These are phyloP conservation scores for Polydrusus pterygomalis DNA, from an alignment of 2,888 invertebrate species.

Conservation along the genomic window DNA sequence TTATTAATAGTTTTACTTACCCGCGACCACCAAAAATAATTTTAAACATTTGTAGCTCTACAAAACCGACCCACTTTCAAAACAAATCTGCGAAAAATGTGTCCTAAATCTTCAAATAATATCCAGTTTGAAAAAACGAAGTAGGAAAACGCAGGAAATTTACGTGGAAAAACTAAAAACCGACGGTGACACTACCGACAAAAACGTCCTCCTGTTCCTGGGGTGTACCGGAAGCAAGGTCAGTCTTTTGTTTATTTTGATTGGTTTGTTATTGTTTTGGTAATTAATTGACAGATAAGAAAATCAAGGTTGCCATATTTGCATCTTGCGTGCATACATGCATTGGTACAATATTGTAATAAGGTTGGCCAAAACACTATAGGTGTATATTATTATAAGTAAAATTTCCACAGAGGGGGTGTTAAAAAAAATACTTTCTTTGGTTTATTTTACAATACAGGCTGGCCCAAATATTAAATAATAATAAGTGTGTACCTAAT, in stretches of 20 bases:
- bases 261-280: conserved; percentile 45
- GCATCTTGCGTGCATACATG: conserved; percentile 2
- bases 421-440: not conserved
- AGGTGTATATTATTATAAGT: not conserved
- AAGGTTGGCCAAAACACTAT: not conserved
- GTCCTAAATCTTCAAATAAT: conserved; percentile 65
- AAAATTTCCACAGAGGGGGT: not conserved
- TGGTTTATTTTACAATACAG: too few species aligned
- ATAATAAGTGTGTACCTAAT: too few species aligned
- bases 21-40: conserved; percentile 30
- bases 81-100: conserved; percentile 69
- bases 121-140: conserved; percentile 65
- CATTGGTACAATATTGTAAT: not conserved
- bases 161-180: conserved; percentile 60
- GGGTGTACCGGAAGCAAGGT: conserved; percentile 61
- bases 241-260: conserved; percentile 50
- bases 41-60: conserved; percentile 66
- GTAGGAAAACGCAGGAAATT: conserved; percentile 64
- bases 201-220: conserved; percentile 58
- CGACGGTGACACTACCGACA: conserved; percentile 55
- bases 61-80: conserved; percentile 70
- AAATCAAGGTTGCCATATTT: conserved; percentile 31
- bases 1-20: conserved; percentile 2
- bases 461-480: too few species aligned
- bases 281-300: conserved; percentile 23